Conservation (phyloP, 2,888 invertebrate species). For the Lapara coniferarum region DNA sequence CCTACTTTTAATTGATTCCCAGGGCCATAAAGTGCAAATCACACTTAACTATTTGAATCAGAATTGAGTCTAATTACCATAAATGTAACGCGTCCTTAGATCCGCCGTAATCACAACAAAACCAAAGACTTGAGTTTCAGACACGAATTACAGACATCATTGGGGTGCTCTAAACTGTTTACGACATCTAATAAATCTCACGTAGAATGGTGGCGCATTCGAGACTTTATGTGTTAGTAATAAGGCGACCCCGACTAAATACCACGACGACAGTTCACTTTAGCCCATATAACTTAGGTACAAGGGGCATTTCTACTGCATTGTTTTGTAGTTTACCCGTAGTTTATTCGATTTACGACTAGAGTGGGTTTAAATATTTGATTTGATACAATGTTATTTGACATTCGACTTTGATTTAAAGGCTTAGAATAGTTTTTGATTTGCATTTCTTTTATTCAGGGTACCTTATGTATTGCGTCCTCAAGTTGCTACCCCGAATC, state of each 20-base stretch:
- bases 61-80: too few species aligned
- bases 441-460: neutral
- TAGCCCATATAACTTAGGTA: conserved; percentile 18
- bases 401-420: conserved; percentile 3
- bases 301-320: conserved; percentile 12
- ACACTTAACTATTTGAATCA: too few species aligned
- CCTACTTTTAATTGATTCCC: too few species aligned
- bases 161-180: conserved; percentile 30
- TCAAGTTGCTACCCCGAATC: too few species aligned
- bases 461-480: neutral
- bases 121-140: conserved; percentile 13
- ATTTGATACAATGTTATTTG: neutral
- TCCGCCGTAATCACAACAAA: neutral
- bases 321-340: conserved; percentile 17
- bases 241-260: conserved; percentile 6
- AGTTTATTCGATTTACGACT: conserved; percentile 19
- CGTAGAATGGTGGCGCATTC: conserved; percentile 6
- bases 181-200: conserved; percentile 38
- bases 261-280: conserved; percentile 21
- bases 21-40: too few species aligned
- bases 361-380: conserved; percentile 7
- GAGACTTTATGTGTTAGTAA: conserved; percentile 6
- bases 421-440: neutral
- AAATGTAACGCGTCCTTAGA: neutral
- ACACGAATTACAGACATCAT: conserved; percentile 21